phyloP scores from a whole-genome alignment of 2,888 invertebrate species.

The Yponomeuta evonymella region DNA sequence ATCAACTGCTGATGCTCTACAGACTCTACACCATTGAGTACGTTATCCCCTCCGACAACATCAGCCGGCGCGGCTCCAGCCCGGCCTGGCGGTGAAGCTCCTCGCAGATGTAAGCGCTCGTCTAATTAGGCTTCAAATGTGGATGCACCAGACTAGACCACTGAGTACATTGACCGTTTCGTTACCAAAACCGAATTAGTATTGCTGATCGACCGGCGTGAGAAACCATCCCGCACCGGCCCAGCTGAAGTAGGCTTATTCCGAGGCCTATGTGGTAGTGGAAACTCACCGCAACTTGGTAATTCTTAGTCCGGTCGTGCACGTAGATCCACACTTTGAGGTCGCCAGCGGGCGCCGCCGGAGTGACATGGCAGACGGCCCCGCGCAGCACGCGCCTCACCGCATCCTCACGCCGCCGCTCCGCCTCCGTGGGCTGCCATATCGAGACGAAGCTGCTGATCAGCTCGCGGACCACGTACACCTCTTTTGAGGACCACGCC shows the following conservation, averaged over 20 bases:
- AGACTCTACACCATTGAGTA: no score
- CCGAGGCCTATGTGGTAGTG: no score
- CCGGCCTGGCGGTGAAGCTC: no score
- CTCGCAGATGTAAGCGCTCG: no score
- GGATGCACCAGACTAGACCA: no score
- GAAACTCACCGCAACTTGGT: constrained; percentile 77
- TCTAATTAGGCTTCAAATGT: no score
- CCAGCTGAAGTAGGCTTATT: neutral
- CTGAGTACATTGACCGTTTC: no score
- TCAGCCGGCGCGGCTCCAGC: no score
- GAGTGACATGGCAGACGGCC: constrained; percentile 78
- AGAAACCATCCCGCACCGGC: neutral
- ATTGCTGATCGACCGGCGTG: neutral
- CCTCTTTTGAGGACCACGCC: constrained; percentile 80
- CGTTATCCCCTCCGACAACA: no score
- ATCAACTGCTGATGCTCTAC: no score
- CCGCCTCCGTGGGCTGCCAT: constrained; percentile 87
- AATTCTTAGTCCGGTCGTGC: constrained; percentile 71
- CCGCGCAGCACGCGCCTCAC: constrained; percentile 84
- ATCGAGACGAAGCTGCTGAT: constrained; percentile 84
- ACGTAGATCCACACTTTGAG: constrained; percentile 88
- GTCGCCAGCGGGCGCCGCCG: constrained; percentile 82
- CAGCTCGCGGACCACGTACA: constrained; percentile 85
- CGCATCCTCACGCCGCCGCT: constrained; percentile 83
- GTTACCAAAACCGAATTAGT: no score